Base-by-base conservation (phyloP, 2,797 vertebrate genomes). In the Alauda arvensis region DNA sequence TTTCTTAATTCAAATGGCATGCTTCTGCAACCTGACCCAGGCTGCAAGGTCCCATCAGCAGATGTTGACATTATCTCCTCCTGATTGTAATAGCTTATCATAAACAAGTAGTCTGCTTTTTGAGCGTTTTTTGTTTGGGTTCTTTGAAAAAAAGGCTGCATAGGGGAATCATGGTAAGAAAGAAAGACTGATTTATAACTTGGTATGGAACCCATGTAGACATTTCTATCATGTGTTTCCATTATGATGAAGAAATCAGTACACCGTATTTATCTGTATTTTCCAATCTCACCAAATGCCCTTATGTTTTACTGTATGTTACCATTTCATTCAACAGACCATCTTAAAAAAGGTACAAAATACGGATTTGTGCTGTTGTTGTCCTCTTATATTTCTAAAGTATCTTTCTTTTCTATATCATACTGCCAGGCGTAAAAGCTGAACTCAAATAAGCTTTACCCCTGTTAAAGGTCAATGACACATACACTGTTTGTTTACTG, bases 31-130 rank as follows among this genome's bases (percentile, higher is more conserved):
- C 88, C 79, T 95, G 91, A 95, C 94, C 92, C 88, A 94, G 91
- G 90, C 96, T 96, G 89, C 90, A 94, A 91, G 81, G 85, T 94
- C 90, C 91, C 75, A 94, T 84, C 75, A 79, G 75, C 71, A 95
- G 87, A 95, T 95, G 90, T 78, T 94, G 88, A 88, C 94, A 80
- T 91, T 92, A 88, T 90, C 91, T 88, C 83, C 69, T 91, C 49
- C 84, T 81, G 74, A 89, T 91, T 92, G 48, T 84, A 83, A 91
- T 83, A 94, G 68, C 40, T 94, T 92, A 90, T 88, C 78, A 93
- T 74, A 87, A 88, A 83, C 37, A 93, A 92, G 79, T 25, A 88
- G 52, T 77, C 72, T 89, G 88, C 62, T 94, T 92, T 83, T 42
- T 45, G 52, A 83, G 42, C n/a, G 85, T 48, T 90, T 90, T 92